Conservation (phyloP, 1,140 invertebrate species). For the Scaptomyza hsui region DNA sequence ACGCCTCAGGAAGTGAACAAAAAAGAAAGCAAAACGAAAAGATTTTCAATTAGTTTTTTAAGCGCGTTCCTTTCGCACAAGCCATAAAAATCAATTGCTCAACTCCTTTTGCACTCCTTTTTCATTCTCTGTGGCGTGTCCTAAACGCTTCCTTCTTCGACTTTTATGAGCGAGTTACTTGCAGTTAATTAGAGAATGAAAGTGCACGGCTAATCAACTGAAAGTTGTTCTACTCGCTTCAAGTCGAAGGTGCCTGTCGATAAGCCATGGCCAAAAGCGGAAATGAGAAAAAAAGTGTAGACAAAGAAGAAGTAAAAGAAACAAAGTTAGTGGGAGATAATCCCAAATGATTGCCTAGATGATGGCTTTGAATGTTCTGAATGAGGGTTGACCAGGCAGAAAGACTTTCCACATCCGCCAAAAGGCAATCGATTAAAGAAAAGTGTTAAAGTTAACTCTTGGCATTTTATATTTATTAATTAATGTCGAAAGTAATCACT, state of each 20-base stretch:
- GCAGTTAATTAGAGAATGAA: conserved; percentile 67
- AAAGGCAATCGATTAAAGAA: conserved; percentile 25
- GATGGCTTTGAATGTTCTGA: conserved; percentile 28
- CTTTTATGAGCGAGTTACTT: conserved; percentile 63
- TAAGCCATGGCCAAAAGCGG: conserved; percentile 29
- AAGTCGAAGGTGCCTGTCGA: conserved; percentile 50
- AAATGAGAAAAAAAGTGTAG: conserved; percentile 50
- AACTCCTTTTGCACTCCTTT: conserved; percentile 18
- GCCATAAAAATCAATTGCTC: conserved; percentile 57
- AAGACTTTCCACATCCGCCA: conserved; percentile 14
- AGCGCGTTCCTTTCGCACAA: conserved; percentile 7
- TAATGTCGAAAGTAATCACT: too few species aligned
- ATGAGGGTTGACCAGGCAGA: conserved; percentile 26
- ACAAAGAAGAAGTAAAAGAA: conserved; percentile 17
- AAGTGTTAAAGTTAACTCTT: conserved; percentile 16
- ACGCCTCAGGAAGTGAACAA: conserved; percentile 22
- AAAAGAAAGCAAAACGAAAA: conserved; percentile 24
- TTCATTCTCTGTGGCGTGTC: conserved; percentile 6
- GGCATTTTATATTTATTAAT: not conserved
- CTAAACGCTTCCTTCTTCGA: conserved; percentile 9
- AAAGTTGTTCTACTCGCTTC: conserved; percentile 38
- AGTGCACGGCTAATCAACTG: conserved; percentile 52
- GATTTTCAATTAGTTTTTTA: conserved; percentile 67
- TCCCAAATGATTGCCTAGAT: conserved; percentile 35
- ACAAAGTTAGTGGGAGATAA: conserved; percentile 25